These are phyloP conservation scores for Agrochola litura DNA, from an alignment of 2,888 invertebrate species.

Conservation along the genomic window DNA sequence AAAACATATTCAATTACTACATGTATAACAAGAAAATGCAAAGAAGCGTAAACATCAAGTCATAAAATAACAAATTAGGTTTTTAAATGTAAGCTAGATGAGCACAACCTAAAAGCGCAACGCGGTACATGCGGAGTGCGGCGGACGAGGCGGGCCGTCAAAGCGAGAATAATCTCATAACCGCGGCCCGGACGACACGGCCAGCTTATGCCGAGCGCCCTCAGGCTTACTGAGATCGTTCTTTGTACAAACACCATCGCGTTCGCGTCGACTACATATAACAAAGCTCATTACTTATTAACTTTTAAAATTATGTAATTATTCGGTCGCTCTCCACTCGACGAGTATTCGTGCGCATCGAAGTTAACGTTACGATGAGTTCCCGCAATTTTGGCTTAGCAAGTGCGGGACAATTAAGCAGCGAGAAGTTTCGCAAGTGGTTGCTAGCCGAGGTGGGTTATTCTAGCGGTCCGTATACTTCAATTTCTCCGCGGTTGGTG, in stretches of 20 bases:
- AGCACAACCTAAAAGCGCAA: conserved; percentile 79
- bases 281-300: conserved; percentile 74
- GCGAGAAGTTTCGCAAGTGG: conserved; percentile 86
- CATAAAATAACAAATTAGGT: conserved; percentile 82
- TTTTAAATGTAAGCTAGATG: conserved; percentile 80
- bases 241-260: conserved; percentile 79
- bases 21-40: conserved; percentile 61
- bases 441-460: conserved; percentile 76
- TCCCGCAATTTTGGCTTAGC: conserved; percentile 76
- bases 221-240: conserved; percentile 82
- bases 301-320: conserved; percentile 75
- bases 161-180: conserved; percentile 89
- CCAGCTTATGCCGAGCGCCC: conserved; percentile 84
- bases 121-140: conserved; percentile 77
- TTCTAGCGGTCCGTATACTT: conserved; percentile 85
- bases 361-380: conserved; percentile 79
- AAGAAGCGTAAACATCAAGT: conserved; percentile 70
- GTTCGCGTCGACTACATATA: conserved; percentile 66
- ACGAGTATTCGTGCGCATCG: conserved; percentile 78
- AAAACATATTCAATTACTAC: conserved; percentile 20
- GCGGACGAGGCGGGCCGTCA: conserved; percentile 80
- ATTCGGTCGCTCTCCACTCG: conserved; percentile 69
- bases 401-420: conserved; percentile 80
- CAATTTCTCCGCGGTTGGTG: conserved; percentile 87
- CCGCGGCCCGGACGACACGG: conserved; percentile 82